Evolutionary conservation across 2,113 vertebrate species (phyloP).

Genomic region (Syngnathoides biaculeatus): DNA sequence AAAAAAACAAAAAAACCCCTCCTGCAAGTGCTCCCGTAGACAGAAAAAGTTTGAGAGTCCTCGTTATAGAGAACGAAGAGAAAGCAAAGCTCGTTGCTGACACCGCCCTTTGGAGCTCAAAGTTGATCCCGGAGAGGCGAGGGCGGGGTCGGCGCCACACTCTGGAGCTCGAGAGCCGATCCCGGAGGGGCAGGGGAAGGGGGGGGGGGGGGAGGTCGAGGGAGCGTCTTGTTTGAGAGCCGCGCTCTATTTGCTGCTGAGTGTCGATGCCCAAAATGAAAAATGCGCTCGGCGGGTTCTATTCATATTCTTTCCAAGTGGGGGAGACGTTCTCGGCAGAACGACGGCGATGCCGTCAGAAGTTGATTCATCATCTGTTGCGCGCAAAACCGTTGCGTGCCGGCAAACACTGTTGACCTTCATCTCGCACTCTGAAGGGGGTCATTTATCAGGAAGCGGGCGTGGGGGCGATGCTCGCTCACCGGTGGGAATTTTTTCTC

Average conservation of each 20-base stretch:
- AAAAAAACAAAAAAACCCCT: too few relatives aligned
- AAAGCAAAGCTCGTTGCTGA: conserved; percentile 61
- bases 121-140: conserved; percentile 61
- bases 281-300: conserved; percentile 37
- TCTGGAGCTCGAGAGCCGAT: conserved; percentile 70
- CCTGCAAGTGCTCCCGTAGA: conserved; percentile 46
- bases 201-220: conserved; percentile 37
- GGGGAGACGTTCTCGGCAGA: conserved; percentile 11
- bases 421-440: neutral
- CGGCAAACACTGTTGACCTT: neutral
- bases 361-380: conserved; percentile 54
- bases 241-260: conserved; percentile 33
- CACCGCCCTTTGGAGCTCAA: conserved; percentile 71
- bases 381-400: neutral
- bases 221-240: conserved; percentile 36
- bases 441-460: neutral
- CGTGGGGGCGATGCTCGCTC: neutral
- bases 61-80: conserved; percentile 9
- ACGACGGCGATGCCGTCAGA: conserved; percentile 15
- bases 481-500: neutral
- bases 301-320: conserved; percentile 53
- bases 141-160: conserved; percentile 66
- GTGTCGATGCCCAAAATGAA: conserved; percentile 19
- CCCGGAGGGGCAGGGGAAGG: conserved; percentile 55
- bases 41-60: conserved; percentile 37